Evolutionary conservation across 2,113 vertebrate genomes (phyloP).

Genomic region (Psilopsiagon aurifrons): DNA sequence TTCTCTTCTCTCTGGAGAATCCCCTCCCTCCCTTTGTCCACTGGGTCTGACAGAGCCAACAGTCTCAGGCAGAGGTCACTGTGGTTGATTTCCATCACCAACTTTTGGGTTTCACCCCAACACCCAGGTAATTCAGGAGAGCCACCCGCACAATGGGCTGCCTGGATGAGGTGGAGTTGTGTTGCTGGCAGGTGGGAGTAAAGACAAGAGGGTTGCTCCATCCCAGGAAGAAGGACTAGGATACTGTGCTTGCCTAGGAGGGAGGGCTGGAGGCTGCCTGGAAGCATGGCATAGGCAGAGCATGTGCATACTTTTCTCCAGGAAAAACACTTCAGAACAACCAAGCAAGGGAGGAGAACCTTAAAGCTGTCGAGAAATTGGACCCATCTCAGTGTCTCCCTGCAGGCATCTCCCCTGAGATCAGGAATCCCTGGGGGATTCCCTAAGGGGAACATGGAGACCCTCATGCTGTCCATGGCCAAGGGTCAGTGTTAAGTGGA

Average conservation of each 20-base stretch:
- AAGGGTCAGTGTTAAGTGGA: neutral
- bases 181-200: neutral
- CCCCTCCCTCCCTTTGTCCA: neutral
- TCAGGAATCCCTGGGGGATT: neutral
- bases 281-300: neutral
- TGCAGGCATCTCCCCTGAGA: neutral
- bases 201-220: neutral
- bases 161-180: neutral
- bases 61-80: neutral
- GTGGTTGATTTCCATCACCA: neutral
- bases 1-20: neutral
- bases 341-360: neutral
- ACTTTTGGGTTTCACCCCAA: neutral
- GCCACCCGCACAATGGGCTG: accelerated
- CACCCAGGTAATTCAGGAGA: neutral
- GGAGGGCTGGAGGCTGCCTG: neutral
- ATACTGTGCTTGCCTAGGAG: neutral
- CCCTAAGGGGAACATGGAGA: no score
- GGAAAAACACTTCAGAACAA: neutral
- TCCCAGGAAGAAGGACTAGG: neutral
- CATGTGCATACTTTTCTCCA: neutral
- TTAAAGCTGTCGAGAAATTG: neutral
- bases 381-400: neutral
- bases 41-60: accelerated
- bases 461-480: neutral